Evolutionary conservation across 2,888 invertebrate genomes (phyloP).

Genomic region (Thera britannica): DNA sequence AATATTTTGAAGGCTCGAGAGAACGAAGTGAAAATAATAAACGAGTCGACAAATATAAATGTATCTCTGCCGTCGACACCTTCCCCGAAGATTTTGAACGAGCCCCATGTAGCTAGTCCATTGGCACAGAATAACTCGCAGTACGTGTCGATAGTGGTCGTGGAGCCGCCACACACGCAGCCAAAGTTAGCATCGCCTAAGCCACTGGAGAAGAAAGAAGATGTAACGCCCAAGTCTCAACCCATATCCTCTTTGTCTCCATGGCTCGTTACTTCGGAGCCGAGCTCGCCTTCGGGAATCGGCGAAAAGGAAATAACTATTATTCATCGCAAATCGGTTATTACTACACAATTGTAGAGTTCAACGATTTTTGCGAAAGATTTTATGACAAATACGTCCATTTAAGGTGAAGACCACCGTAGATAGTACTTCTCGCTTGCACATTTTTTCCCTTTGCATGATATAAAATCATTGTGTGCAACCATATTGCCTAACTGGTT

Average conservation of each 20-base stretch:
- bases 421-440: no score
- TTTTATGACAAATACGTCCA: slow-evolving; percentile 34
- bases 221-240: slow-evolving; percentile 82
- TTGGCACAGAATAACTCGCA: slow-evolving; percentile 67
- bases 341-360: slow-evolving; percentile 90
- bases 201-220: slow-evolving; percentile 79
- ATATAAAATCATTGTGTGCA: no score
- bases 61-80: slow-evolving; percentile 76
- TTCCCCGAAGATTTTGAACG: slow-evolving; percentile 83
- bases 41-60: slow-evolving; percentile 75
- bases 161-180: slow-evolving; percentile 73
- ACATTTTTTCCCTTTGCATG: no score
- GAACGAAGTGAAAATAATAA: slow-evolving; percentile 77
- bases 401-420: slow-evolving; percentile 2
- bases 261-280: slow-evolving; percentile 92
- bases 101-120: slow-evolving; percentile 71
- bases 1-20: slow-evolving; percentile 94
- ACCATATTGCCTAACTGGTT: no score
- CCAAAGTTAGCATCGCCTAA: slow-evolving; percentile 72
- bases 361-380: slow-evolving; percentile 2
- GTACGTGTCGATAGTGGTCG: slow-evolving; percentile 80
- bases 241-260: slow-evolving; percentile 90
- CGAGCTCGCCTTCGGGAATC: slow-evolving; percentile 86
- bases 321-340: slow-evolving; percentile 93
- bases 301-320: slow-evolving; percentile 87